phyloP scores from a whole-genome alignment of 2,888 invertebrate species.

The Megaustenia siamemsis region DNA sequence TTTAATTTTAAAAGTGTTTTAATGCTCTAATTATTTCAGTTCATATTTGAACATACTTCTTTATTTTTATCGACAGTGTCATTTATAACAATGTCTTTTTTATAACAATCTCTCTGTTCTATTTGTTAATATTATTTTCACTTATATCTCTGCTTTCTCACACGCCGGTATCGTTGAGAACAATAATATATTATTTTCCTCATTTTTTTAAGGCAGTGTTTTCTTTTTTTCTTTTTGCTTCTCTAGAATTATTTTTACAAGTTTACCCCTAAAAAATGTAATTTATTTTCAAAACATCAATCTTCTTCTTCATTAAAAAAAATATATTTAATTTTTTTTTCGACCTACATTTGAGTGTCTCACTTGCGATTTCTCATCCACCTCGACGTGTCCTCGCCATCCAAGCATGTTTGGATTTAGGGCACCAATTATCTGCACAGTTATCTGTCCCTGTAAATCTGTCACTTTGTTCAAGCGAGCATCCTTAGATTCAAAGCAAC shows the following conservation, averaged over 20 bases:
- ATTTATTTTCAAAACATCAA: not conserved
- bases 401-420: not conserved
- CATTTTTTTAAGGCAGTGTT: not conserved
- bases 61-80: too few species aligned
- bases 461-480: not conserved
- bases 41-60: too few species aligned
- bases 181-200: not conserved
- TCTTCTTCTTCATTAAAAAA: not conserved
- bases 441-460: not conserved
- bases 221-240: not conserved
- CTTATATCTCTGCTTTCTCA: too few species aligned
- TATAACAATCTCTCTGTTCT: too few species aligned
- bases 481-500: not conserved
- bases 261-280: not conserved
- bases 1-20: too few species aligned
- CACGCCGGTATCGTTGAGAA: not conserved
- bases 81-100: too few species aligned
- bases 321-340: not conserved
- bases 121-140: too few species aligned
- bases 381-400: not conserved
- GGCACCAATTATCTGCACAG: not conserved
- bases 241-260: not conserved
- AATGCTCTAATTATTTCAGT: too few species aligned
- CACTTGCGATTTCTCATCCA: not conserved
- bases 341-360: too few species aligned